These are phyloP conservation scores for Stichodactyla mertensii DNA, from an alignment of 64 coral and sea anemone species.

Conservation along the genomic window DNA sequence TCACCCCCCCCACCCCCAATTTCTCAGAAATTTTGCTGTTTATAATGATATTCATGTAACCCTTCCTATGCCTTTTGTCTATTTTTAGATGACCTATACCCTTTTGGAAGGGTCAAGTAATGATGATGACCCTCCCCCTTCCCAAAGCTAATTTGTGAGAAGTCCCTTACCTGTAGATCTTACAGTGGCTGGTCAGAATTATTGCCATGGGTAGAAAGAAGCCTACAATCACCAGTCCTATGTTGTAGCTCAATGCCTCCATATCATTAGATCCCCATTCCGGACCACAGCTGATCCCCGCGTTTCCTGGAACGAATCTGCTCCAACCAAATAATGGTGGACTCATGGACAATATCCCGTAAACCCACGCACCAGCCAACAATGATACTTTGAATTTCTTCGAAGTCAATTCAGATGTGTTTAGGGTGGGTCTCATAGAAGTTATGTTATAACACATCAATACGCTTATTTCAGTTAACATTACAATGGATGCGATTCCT, in stretches of 20 bases:
- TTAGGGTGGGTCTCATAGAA: not conserved
- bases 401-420: not conserved
- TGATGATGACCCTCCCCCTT: no score
- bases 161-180: constrained; percentile 17
- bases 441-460: constrained; percentile 17
- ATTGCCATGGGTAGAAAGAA: constrained; percentile 12
- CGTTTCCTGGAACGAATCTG: constrained; percentile 13
- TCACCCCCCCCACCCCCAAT: no score
- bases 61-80: no score
- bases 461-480: constrained; percentile 35
- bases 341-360: constrained; percentile 16
- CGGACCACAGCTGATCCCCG: constrained; percentile 22
- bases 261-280: not conserved
- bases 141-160: no score
- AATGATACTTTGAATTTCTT: not conserved
- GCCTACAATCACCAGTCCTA: not conserved
- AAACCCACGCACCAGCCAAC: constrained; percentile 22
- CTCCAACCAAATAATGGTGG: constrained; percentile 30
- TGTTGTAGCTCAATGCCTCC: constrained; percentile 16
- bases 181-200: not conserved
- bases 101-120: no score
- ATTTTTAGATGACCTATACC: no score
- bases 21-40: no score
- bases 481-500: constrained; percentile 42
- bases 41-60: no score